Evolutionary conservation across 2,113 vertebrate species (phyloP).

Genomic region (Datnioides undecimradiatus): DNA sequence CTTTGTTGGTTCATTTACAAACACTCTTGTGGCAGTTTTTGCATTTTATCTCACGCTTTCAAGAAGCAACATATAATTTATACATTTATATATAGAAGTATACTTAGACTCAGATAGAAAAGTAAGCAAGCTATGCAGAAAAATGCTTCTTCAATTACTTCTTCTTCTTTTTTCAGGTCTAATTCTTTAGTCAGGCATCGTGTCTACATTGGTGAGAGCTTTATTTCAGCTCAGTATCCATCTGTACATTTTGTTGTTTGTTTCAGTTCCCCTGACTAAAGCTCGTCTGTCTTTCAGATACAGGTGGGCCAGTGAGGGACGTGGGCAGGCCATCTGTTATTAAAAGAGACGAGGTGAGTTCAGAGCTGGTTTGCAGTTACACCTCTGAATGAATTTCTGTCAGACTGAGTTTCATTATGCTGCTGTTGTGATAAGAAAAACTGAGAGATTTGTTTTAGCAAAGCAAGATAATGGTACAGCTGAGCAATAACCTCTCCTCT

Average conservation of each 20-base stretch:
- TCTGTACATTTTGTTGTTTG: background rate
- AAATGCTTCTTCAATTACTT: too few relatives aligned
- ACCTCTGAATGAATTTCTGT: background rate
- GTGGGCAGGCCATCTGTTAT: conserved; percentile 6
- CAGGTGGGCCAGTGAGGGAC: background rate
- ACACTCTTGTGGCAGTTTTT: too few relatives aligned
- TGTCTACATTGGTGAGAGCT: conserved; percentile 52
- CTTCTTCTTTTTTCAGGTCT: conserved; percentile 23
- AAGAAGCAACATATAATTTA: too few relatives aligned
- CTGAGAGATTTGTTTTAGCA: background rate
- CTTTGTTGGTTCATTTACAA: background rate
- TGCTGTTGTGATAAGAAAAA: background rate
- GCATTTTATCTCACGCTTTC: too few relatives aligned
- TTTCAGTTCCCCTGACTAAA: conserved; percentile 15
- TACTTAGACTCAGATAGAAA: too few relatives aligned
- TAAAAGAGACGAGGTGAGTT: conserved; percentile 49
- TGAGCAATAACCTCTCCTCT: background rate
- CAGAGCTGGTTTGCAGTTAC: background rate
- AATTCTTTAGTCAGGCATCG: background rate
- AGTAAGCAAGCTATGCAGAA: background rate
- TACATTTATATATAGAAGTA: too few relatives aligned
- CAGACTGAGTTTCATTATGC: background rate
- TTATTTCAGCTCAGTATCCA: fast-evolving
- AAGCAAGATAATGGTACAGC: background rate
- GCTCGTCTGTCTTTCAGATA: conserved; percentile 42